These are phyloP conservation scores for Bombycilla garrulus DNA, from an alignment of 2,113 vertebrate genomes.

Conservation along the genomic window DNA sequence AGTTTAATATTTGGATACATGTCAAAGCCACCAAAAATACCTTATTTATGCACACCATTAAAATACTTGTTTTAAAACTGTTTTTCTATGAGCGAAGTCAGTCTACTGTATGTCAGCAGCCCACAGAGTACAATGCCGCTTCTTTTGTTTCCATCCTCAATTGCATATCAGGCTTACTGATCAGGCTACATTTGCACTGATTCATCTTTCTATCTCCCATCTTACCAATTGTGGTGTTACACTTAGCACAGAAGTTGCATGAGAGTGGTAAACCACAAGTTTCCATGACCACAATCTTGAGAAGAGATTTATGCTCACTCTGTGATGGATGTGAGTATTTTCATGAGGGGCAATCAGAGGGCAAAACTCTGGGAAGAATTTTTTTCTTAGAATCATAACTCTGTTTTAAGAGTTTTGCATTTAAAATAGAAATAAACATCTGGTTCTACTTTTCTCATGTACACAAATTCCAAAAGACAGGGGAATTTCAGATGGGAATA, in stretches of 20 bases:
- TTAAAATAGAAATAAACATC: background rate
- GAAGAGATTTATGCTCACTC: background rate
- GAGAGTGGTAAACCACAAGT: background rate
- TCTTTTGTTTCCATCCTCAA: background rate
- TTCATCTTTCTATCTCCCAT: background rate
- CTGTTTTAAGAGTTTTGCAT: background rate
- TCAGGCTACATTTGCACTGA: background rate
- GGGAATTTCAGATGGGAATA: background rate
- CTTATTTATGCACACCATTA: background rate
- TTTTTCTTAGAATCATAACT: background rate
- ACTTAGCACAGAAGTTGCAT: background rate
- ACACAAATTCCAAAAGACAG: background rate
- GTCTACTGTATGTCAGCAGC: background rate
- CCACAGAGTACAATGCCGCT: background rate
- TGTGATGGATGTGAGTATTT: background rate
- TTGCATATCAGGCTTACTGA: background rate
- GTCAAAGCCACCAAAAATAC: background rate
- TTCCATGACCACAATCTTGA: background rate
- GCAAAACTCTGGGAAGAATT: background rate
- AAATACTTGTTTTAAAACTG: background rate
- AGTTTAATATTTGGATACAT: background rate
- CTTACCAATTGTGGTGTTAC: background rate
- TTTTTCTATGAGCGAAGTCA: background rate
- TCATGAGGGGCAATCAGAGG: background rate
- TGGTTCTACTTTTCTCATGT: background rate